Base-by-base conservation (phyloP, 2,113 vertebrate genomes). In the Microcebus murinus region DNA sequence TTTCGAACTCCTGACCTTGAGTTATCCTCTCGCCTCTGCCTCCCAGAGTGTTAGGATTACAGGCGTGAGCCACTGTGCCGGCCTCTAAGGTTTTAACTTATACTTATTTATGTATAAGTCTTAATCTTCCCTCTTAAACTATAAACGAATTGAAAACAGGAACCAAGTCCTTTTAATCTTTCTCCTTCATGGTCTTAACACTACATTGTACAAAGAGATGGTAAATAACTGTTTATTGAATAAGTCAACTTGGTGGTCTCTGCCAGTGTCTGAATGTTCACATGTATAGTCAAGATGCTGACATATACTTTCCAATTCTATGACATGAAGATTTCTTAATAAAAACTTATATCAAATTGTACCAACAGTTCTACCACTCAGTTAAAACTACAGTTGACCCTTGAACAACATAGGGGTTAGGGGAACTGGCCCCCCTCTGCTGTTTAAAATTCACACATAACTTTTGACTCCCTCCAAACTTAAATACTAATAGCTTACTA, bases 211-310 rank as follows among this genome's bases (percentile, higher is more conserved):
- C 39, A 61, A 88, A 79, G 18, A 88, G 36, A 85, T 93, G 59
- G 27, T 74, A 76, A 89, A 27, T 80, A 91, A 50, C 87, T 86
- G 7, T 85, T 73, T 86, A 8, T 92, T 73, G 20, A 79, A 15
- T 95, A 65, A 90, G 50, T 81, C 59, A 86, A 14, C 48, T 93
- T 90, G 20, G 34, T 93, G 18, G 59, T 76, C 86, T 50, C 39
- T 74, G 18, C 61, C 61, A 86, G 11, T 96, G 57, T 89, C 65
- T 89, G 39, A 91, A 76, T 90, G 45, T 73, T 90, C 81, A 68
- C 71, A 68, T 61, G 12, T 82, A 31, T 57, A 90, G 39, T 77
- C 4, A 82, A 52, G 74, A 81, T 95, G 39, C 65, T 81, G 42
- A 82, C 36, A 34, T 59, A 67, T 73, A 81, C 29, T 82, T 81